These are phyloP conservation scores for Cynaeus angustus DNA, from an alignment of 2,888 invertebrate species.

Conservation along the genomic window DNA sequence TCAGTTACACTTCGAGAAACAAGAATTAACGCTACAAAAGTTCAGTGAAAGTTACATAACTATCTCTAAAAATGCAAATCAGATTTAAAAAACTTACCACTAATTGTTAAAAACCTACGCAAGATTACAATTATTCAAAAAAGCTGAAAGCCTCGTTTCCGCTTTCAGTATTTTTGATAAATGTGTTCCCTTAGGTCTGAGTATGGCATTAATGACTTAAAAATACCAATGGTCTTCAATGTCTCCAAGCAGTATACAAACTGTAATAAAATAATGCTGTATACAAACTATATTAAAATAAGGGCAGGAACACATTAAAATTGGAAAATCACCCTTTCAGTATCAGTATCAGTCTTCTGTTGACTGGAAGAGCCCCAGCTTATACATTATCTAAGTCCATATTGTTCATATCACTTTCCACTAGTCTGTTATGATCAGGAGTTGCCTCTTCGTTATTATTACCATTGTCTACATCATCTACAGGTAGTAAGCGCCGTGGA, in stretches of 20 bases:
- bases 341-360: slow-evolving; percentile 30
- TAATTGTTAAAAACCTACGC: too few relatives aligned
- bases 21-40: not conserved
- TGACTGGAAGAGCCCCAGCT: slow-evolving; percentile 15
- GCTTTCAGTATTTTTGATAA: too few relatives aligned
- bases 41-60: not conserved
- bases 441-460: slow-evolving; percentile 71
- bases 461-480: slow-evolving; percentile 64
- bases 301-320: slow-evolving; percentile 29
- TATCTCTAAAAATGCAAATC: not conserved
- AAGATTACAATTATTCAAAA: too few relatives aligned
- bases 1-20: slow-evolving; percentile 5
- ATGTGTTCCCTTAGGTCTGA: too few relatives aligned
- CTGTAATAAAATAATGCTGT: too few relatives aligned
- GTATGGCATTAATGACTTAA: too few relatives aligned
- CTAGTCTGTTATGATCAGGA: slow-evolving; percentile 68
- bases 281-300: too few relatives aligned
- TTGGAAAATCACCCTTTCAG: slow-evolving; percentile 23
- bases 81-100: too few relatives aligned
- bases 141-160: too few relatives aligned
- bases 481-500: slow-evolving; percentile 68
- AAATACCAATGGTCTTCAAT: too few relatives aligned
- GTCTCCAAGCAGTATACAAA: not conserved
- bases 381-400: slow-evolving; percentile 62
- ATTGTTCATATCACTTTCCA: slow-evolving; percentile 50